phyloP scores from a whole-genome alignment of 2,888 invertebrate species.

The Epistrophe grossulariae region DNA sequence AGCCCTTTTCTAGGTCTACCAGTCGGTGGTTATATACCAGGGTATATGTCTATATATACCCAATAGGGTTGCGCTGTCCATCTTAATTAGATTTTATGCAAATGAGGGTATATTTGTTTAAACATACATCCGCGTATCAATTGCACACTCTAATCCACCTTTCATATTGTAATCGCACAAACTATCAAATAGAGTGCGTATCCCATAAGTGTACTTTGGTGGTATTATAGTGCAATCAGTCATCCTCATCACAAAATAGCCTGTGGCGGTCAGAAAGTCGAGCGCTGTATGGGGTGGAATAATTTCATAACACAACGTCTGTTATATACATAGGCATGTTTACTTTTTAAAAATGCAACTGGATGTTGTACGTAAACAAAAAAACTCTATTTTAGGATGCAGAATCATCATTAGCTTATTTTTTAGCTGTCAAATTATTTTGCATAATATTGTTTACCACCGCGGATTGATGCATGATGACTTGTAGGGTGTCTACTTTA shows the following conservation, averaged over 20 bases:
- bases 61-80: background rate
- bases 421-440: conserved; percentile 22
- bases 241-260: background rate
- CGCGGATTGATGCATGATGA: background rate
- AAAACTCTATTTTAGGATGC: background rate
- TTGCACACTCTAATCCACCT: conserved; percentile 4
- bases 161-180: background rate
- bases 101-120: conserved; percentile 12
- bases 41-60: background rate
- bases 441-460: background rate
- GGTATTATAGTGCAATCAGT: background rate
- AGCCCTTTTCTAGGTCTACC: background rate
- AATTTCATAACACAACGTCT: background rate
- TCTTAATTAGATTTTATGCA: conserved; percentile 26
- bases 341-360: background rate
- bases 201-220: background rate
- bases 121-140: conserved; percentile 5
- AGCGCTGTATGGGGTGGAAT: conserved; percentile 8
- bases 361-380: background rate
- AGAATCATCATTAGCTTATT: background rate
- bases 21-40: background rate
- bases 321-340: background rate
- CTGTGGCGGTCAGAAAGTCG: conserved; percentile 14
- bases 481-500: background rate
- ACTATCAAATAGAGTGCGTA: background rate